A percentile compares a stretch with the other conserved stretches of the same genome.
Evolutionary conservation across 2,113 vertebrate species (phyloP).

Genomic region (Neotragus pygmaeus): DNA sequence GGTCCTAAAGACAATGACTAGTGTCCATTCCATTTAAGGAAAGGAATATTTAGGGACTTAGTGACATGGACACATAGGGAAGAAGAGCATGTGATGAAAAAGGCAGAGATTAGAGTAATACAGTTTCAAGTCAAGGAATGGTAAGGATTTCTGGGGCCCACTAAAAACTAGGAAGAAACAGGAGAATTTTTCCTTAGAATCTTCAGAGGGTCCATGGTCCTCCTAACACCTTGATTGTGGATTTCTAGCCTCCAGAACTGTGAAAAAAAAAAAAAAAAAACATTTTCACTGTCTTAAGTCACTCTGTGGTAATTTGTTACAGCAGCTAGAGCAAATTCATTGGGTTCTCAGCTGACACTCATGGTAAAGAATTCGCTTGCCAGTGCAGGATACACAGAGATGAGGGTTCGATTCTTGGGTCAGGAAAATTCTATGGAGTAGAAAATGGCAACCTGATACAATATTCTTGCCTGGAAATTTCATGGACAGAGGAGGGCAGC

Average conservation of each 20-base stretch:
- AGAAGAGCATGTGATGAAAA: background rate
- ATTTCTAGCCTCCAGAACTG: background rate
- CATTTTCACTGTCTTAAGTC: background rate
- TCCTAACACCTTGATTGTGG: background rate
- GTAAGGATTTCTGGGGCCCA: background rate
- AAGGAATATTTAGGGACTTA: background rate
- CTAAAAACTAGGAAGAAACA: background rate
- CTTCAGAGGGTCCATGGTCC: background rate
- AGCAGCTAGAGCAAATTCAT: background rate
- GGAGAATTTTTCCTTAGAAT: background rate
- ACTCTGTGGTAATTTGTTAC: background rate
- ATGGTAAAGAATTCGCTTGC: background rate
- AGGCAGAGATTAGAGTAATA: background rate
- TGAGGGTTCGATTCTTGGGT: fast-evolving
- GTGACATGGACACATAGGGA: background rate
- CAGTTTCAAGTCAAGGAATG: background rate
- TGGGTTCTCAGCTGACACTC: background rate
- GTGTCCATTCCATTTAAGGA: background rate
- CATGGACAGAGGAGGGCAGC: background rate
- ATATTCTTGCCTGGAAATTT: background rate
- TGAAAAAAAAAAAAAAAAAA: background rate
- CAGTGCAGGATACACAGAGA: background rate
- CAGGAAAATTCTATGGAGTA: background rate
- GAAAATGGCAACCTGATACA: background rate
- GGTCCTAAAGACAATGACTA: background rate